phyloP scores from a whole-genome alignment of 2,888 invertebrate species.

The Microchrysa polita region DNA sequence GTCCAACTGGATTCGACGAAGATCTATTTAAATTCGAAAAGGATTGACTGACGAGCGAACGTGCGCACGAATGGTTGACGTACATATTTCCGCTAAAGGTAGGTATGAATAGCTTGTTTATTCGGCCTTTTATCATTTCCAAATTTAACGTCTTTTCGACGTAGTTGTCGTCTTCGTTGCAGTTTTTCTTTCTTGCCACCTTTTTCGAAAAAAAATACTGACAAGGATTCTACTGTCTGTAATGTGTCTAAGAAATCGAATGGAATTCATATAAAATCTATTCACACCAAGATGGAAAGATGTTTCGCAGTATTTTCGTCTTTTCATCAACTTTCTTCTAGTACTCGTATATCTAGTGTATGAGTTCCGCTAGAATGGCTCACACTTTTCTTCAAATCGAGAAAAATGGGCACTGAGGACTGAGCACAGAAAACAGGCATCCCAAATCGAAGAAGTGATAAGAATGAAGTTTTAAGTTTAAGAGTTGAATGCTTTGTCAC shows the following conservation, averaged over 20 bases:
- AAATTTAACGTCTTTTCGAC: constrained; percentile 38
- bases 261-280: constrained; percentile 1
- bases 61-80: not conserved
- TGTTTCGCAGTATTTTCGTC: too few species aligned
- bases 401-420: too few species aligned
- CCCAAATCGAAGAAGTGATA: not conserved
- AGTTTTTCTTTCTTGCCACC: too few species aligned
- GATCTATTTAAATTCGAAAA: not conserved
- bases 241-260: not conserved
- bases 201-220: not conserved
- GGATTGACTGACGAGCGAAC: not conserved
- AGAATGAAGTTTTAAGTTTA: not conserved
- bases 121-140: constrained; percentile 35
- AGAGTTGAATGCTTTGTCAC: constrained; percentile 13
- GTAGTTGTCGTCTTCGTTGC: too few species aligned
- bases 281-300: too few species aligned
- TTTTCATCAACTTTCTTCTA: too few species aligned
- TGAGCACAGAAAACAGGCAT: too few species aligned
- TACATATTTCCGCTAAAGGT: constrained; percentile 27
- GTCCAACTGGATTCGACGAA: not conserved
- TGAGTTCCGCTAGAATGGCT: too few species aligned
- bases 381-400: too few species aligned
- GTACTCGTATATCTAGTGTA: too few species aligned
- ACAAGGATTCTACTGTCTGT: not conserved
- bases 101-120: constrained; percentile 22